These are phyloP conservation scores for Phthorimaea operculella DNA, from an alignment of 1,140 invertebrate species.

Conservation along the genomic window DNA sequence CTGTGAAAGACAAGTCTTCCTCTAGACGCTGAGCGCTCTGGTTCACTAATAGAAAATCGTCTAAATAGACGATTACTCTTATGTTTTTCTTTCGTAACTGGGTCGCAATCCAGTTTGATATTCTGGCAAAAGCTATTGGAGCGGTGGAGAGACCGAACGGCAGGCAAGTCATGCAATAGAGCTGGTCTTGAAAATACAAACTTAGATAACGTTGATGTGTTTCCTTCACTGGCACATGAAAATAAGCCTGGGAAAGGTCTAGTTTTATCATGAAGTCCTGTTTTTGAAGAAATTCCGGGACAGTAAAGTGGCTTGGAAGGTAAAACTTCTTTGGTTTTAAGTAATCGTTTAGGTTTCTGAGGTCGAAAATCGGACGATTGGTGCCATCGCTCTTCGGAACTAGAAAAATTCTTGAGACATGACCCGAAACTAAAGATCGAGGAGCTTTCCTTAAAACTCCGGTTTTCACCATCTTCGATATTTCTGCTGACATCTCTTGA, in stretches of 20 bases:
- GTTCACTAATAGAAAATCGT: conserved; percentile 42
- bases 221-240: conserved; percentile 22
- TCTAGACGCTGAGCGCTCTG: conserved; percentile 16
- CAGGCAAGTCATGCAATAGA: no score
- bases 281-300: conserved; percentile 12
- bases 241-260: no score
- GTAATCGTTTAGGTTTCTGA: conserved; percentile 17
- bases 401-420: conserved; percentile 12
- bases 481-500: neutral
- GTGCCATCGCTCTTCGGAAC: conserved; percentile 13
- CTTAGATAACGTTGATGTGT: no score
- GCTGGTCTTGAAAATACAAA: no score
- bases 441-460: conserved; percentile 15
- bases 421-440: conserved; percentile 6
- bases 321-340: conserved; percentile 6
- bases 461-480: neutral
- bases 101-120: conserved; percentile 11
- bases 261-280: conserved; percentile 22
- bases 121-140: neutral
- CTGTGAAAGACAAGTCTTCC: conserved; percentile 8
- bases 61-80: conserved; percentile 37
- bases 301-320: neutral
- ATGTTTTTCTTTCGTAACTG: conserved; percentile 38
- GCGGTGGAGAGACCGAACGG: neutral
- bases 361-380: conserved; percentile 12